A percentile compares a stretch with the other conserved stretches of the same genome.
These are phyloP conservation scores for Fragum fragum DNA, from an alignment of 2,888 invertebrate species.

Conservation along the genomic window DNA sequence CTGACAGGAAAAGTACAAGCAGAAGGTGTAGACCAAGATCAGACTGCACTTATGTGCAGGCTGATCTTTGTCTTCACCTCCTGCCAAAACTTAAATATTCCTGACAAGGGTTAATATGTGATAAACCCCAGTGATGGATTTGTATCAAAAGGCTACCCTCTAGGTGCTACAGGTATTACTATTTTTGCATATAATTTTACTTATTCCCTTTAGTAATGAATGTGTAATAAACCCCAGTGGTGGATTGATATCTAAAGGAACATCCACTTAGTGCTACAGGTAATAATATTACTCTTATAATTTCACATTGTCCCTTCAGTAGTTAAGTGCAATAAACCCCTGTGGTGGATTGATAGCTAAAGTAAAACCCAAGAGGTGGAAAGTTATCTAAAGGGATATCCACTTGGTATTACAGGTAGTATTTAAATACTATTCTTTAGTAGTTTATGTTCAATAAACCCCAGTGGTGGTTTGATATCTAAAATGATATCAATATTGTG, in stretches of 20 bases:
- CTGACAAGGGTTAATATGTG: constrained; percentile 97
- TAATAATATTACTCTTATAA: no score
- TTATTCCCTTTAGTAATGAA: constrained; percentile 98
- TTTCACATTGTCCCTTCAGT: constrained; percentile 98
- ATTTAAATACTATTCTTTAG: no score
- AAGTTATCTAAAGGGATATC: constrained; percentile 99
- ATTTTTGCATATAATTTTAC: no score
- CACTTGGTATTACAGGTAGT: constrained; percentile 97
- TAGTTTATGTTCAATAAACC: constrained; percentile 98
- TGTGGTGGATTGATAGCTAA: constrained; percentile 99
- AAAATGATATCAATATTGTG: constrained; percentile 99
- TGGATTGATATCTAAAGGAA: constrained; percentile 98
- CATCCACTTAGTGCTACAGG: constrained; percentile 99
- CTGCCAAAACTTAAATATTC: no score
- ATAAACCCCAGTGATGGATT: constrained; percentile 99
- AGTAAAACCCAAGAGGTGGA: constrained; percentile 99
- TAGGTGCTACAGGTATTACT: constrained; percentile 97
- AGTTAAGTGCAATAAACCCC: constrained; percentile 99
- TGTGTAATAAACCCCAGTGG: constrained; percentile 99
- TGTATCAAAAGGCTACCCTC: constrained; percentile 99
- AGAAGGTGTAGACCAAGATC: no score
- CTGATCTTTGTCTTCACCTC: no score
- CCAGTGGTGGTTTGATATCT: constrained; percentile 99
- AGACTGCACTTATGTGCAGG: no score
- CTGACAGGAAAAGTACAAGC: no score